A percentile compares a stretch with the other conserved stretches of the same genome.
phyloP scores from a whole-genome alignment of 2,113 vertebrate genomes.

The Megaceryle torquata region DNA sequence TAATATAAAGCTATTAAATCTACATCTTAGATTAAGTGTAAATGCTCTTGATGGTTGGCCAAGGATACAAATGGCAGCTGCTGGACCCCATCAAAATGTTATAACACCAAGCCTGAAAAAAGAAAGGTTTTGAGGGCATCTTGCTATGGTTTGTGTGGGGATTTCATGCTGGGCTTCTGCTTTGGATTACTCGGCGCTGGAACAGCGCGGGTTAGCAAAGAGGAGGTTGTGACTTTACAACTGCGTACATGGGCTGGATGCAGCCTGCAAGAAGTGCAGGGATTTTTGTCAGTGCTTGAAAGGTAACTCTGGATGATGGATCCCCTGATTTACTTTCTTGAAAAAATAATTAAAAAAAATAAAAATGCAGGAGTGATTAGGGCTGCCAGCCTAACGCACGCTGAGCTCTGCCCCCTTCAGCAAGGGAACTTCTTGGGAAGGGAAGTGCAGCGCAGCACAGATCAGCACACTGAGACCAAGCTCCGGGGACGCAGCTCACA shows the following conservation, averaged over 20 bases:
- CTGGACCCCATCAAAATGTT: neutral
- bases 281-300: neutral
- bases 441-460: neutral
- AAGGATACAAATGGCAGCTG: neutral
- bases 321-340: neutral
- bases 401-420: neutral
- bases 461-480: neutral
- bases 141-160: neutral
- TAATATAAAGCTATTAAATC: neutral
- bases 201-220: neutral
- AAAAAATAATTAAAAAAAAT: neutral
- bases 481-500: neutral
- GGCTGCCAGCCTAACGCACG: accelerated
- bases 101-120: neutral
- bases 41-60: neutral
- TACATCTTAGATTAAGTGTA: neutral
- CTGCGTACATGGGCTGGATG: neutral
- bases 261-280: neutral
- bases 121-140: neutral
- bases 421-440: neutral
- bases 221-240: neutral
- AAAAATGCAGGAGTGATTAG: neutral
- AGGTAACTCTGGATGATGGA: neutral
- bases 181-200: neutral
- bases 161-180: neutral